Base-by-base conservation (phyloP, 2,888 invertebrate species). In the Crossocerus cetratus region DNA sequence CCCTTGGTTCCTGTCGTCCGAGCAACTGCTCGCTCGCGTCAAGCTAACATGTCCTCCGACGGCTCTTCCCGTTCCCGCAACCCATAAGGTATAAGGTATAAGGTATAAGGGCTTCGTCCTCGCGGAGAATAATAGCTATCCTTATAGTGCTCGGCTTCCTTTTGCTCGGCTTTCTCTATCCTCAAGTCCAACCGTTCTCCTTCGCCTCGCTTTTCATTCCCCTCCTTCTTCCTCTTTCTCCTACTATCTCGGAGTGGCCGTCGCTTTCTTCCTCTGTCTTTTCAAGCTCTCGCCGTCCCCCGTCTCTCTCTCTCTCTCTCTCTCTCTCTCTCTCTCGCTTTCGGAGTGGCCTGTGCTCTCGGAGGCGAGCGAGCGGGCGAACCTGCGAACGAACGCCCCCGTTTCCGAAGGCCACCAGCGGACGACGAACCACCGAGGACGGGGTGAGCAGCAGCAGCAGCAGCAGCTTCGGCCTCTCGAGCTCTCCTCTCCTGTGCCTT, bases 361-460 rank as follows among this genome's bases (percentile, higher is more conserved):
- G 4, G 32, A 4, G 5, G 11, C 18, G 23, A 20, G 69, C 43
- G 65, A 63, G 65, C 49, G 49, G 11, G 66, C 65, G 77, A 73
- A 69, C 75, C 67, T 73, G 80, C 78, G 72, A 82, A 78, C 82
- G 79, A 84, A 79, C 86, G 86, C 80, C 85, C 86, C 86, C 86
- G 81, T 86, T 86, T 82, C 73, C 84, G 85, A 85, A 85, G 85
- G 87, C 86, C 85, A 83, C 81, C 74, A 62, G 83, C 85, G 86
- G 86, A 81, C 86, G 84, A 83, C 85, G 87, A 87, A 86, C 87
- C 85, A 76, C 74, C 84, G 85, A 86, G 86, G 86, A 86, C 86
- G 86, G 87, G 86, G 86, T 86, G 84, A 86, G 83, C 69, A 66
- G 79, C 81, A 79, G 78, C 68, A 16, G 68, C 13, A 57, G 32